Conservation (phyloP, 2,888 invertebrate genomes). For the Augochlorella aurata region DNA sequence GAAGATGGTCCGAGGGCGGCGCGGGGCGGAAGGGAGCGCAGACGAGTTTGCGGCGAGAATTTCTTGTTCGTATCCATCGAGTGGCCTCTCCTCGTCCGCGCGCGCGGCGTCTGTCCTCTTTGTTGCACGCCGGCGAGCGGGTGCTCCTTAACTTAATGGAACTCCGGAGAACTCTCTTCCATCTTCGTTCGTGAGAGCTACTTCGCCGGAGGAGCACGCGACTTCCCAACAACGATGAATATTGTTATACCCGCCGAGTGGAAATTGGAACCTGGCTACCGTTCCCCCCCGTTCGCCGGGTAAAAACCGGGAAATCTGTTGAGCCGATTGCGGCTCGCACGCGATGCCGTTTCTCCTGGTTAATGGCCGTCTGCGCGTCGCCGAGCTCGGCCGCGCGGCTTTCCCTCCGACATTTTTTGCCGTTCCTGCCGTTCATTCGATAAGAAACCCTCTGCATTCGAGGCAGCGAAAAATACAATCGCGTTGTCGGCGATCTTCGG, state of each 20-base stretch:
- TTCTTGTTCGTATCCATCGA: conserved; percentile 55
- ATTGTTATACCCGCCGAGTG: conserved; percentile 41
- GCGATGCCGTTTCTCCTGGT: not conserved
- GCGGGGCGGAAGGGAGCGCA: conserved; percentile 9
- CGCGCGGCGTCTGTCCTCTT: conserved; percentile 9
- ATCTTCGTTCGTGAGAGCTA: conserved; percentile 56
- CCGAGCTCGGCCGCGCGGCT: not conserved
- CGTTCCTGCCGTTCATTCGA: not conserved
- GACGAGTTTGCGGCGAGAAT: conserved; percentile 53
- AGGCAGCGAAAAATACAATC: too few species aligned
- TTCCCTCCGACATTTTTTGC: not conserved
- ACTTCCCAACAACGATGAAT: conserved; percentile 55
- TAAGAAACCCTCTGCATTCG: not conserved
- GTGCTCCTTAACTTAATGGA: conserved; percentile 58
- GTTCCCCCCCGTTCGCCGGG: not conserved
- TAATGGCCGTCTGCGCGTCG: not conserved
- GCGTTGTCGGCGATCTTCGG: too few species aligned
- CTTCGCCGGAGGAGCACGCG: conserved; percentile 32
- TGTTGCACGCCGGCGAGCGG: conserved; percentile 31
- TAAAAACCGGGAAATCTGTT: conserved; percentile 32
- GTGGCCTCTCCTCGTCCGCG: conserved; percentile 15
- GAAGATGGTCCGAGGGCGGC: not conserved
- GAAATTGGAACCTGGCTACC: conserved; percentile 31
- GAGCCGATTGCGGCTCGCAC: conserved; percentile 12
- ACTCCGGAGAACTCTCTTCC: conserved; percentile 59